A percentile compares a stretch with the other conserved stretches of the same genome.
Evolutionary conservation across 2,113 vertebrate species (phyloP).

Genomic region (Columba janthina): DNA sequence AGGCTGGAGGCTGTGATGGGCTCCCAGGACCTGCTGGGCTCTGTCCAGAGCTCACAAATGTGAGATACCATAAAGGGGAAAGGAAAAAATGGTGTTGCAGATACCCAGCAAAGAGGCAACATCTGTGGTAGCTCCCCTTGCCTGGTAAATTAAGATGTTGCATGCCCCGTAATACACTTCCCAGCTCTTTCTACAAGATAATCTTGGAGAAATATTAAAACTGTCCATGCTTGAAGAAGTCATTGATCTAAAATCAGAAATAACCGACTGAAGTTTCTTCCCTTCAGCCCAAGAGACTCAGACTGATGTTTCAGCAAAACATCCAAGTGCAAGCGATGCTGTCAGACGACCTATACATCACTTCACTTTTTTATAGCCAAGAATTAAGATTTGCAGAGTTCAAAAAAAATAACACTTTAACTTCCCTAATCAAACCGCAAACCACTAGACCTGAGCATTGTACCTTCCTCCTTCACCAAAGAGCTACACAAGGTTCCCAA

Average conservation of each 20-base stretch:
- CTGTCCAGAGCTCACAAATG: not conserved
- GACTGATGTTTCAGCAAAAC: not conserved
- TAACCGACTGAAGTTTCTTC: not conserved
- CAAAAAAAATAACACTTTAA: not conserved
- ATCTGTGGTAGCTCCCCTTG: not conserved
- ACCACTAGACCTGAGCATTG: fast-evolving
- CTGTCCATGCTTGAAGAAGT: not conserved
- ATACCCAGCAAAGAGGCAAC: not conserved
- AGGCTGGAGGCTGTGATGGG: not conserved
- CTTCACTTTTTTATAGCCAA: not conserved
- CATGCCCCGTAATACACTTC: not conserved
- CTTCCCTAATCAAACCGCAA: not conserved
- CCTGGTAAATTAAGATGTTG: not conserved
- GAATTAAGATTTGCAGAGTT: not conserved
- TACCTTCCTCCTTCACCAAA: fast-evolving
- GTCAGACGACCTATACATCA: not conserved
- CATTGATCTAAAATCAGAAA: not conserved
- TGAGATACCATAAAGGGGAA: fast-evolving
- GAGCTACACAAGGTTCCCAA: no score
- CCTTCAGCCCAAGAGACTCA: not conserved
- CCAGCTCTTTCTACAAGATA: not conserved
- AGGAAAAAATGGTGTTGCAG: not conserved
- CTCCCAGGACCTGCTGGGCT: not conserved
- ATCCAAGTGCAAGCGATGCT: not conserved
- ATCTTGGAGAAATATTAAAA: not conserved